A percentile compares a stretch with the other conserved stretches of the same genome.
phyloP scores from a whole-genome alignment of 1,140 invertebrate species.

The Bombus consobrinus region DNA sequence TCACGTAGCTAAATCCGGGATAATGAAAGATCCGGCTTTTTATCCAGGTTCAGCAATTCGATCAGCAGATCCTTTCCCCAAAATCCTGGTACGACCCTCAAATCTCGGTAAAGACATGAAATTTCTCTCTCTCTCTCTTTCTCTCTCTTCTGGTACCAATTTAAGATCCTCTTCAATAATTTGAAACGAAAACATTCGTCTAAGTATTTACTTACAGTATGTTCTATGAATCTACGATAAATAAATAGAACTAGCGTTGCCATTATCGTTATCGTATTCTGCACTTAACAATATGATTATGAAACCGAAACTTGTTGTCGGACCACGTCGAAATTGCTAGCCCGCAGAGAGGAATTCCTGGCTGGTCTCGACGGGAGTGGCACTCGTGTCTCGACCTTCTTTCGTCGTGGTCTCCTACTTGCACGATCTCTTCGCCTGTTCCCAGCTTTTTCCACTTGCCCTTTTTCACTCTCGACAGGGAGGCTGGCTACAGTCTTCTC shows the following conservation, averaged over 20 bases:
- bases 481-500: neutral
- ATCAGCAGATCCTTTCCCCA: neutral
- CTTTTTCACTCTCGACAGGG: neutral
- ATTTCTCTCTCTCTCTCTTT: neutral
- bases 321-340: slow-evolving; percentile 45
- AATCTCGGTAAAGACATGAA: neutral
- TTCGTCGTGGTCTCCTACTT: neutral
- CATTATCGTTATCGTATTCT: neutral
- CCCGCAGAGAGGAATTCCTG: slow-evolving; percentile 20
- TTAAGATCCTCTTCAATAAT: neutral
- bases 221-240: neutral
- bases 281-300: neutral
- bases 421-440: too few relatives aligned
- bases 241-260: neutral
- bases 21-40: neutral
- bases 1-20: neutral
- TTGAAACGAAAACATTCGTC: neutral
- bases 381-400: slow-evolving; percentile 35
- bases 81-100: neutral
- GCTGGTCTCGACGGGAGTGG: slow-evolving; percentile 35
- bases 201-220: neutral
- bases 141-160: neutral
- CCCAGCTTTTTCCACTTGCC: neutral
- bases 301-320: neutral
- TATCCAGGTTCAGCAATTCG: neutral